Evolutionary conservation across 1,140 invertebrate species (phyloP), one percentile per base, ranked within the genome.

Genomic region (Paramacrobiotus metropolitanus): DNA sequence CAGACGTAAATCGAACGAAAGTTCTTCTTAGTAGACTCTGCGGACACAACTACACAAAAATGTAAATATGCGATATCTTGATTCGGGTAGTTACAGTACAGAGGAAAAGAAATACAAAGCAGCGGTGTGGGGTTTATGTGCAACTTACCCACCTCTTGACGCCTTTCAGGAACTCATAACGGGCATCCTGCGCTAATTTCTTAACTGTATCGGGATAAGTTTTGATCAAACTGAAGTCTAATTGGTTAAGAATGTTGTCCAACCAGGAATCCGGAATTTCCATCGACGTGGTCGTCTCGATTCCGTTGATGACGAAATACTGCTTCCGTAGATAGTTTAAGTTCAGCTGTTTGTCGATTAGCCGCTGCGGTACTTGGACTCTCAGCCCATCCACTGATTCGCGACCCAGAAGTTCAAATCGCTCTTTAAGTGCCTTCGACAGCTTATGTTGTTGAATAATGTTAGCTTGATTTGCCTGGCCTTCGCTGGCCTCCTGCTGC

Each of bases 221-320:
- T 15, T 24, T 15, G 24, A 55, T 55, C 4, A 55, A 24, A 55
- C 28, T 9, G 28, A 55, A 55, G 4, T 55, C 48, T 4, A 55
- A 24, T 24, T 55, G 48, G 28, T 55, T 55, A 9, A 55, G 24
- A 55, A 55, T 55, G 28, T 55, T 55, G 24, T 55, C 48, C 48
- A 55, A 20, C 48, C 48, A 55, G 48, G 48, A 9, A 55, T 55
- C 48, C 15, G 48, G 48, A 28, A 55, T 55, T 24, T 55, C 48
- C 48, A 55, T 55, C 15, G 48, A 15, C 28, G 48, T 55, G 15
- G 48, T 55, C 15, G 48, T 55, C 24, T 55, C 48, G 15, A 55
- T 55, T 15, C 48, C 48, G 24, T 55, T 55, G 9, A 55, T 55
- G 4, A 55, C 48, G 24, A 20, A 55, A 55, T 55, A 55, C 28